Conservation (phyloP, 1,140 invertebrate species). For the Drosophila cardini region DNA sequence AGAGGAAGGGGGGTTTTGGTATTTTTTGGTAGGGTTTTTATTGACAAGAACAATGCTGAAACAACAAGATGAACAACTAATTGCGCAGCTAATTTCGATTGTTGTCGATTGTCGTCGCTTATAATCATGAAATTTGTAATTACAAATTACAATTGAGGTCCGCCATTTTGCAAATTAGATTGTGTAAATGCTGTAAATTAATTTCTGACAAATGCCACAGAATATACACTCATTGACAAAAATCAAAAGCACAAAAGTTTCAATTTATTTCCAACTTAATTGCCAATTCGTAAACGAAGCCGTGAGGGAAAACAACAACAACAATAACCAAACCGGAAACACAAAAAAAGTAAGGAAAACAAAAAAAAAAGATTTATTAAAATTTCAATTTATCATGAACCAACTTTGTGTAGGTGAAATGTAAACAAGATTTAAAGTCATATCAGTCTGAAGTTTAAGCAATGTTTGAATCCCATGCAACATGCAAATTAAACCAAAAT, state of each 20-base stretch:
- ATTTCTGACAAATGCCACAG: conserved; percentile 31
- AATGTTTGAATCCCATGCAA: background rate
- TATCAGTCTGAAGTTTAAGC: background rate
- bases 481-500: conserved; percentile 4
- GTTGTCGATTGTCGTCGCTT: conserved; percentile 64
- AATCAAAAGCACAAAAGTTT: conserved; percentile 63
- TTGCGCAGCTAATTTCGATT: conserved; percentile 81
- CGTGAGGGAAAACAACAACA: too few species aligned
- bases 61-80: conserved; percentile 73
- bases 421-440: background rate
- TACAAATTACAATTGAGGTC: conserved; percentile 76
- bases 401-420: background rate
- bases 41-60: conserved; percentile 45
- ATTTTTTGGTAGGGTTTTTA: conserved; percentile 48
- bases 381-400: background rate
- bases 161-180: conserved; percentile 50
- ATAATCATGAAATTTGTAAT: conserved; percentile 81
- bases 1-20: too few species aligned
- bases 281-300: conserved; percentile 5
- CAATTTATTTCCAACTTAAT: conserved; percentile 67
- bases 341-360: too few species aligned
- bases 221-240: conserved; percentile 25
- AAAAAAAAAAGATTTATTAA: conserved; percentile 9
- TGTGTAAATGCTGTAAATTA: conserved; percentile 62
- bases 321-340: too few species aligned